Evolutionary conservation across 2,797 vertebrate genomes (phyloP).

Genomic region (Hippocampus kuda): DNA sequence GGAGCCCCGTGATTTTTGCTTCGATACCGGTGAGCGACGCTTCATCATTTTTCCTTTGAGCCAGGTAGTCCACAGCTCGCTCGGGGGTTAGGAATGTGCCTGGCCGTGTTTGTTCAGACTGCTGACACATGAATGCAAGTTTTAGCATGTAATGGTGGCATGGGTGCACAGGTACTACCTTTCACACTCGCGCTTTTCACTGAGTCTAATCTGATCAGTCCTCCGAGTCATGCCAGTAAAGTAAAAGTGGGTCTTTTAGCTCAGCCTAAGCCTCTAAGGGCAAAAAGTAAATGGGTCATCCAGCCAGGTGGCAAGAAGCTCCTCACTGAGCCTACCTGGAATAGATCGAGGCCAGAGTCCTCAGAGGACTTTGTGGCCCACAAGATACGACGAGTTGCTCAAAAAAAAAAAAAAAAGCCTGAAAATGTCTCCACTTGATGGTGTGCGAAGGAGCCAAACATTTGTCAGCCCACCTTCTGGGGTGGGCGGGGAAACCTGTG

Average conservation of each 20-base stretch:
- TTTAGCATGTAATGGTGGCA: constrained; percentile 48
- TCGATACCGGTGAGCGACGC: constrained; percentile 81
- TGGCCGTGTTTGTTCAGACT: constrained; percentile 48
- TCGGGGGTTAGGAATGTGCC: constrained; percentile 48
- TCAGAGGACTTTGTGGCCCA: constrained; percentile 25
- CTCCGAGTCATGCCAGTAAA: constrained; percentile 25
- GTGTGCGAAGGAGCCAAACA: background rate
- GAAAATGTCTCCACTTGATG: background rate
- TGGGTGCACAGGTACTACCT: constrained; percentile 23
- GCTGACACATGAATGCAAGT: constrained; percentile 49
- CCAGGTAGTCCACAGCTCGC: background rate
- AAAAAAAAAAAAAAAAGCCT: background rate
- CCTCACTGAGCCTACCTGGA: constrained; percentile 48
- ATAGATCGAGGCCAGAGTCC: constrained; percentile 41
- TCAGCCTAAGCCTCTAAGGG: constrained; percentile 42
- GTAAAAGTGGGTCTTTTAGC: constrained; percentile 45
- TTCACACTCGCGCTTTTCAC: constrained; percentile 19
- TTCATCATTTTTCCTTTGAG: background rate
- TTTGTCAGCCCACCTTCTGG: constrained; percentile 2
- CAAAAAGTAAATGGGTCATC: constrained; percentile 48
- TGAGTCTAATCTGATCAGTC: constrained; percentile 25
- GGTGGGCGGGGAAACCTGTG: background rate
- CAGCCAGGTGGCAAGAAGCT: constrained; percentile 35
- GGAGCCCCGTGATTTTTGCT: constrained; percentile 91
- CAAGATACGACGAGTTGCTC: constrained; percentile 3